Base-by-base conservation (phyloP, 2,888 invertebrate species). In the Scaptomyza caliginosa region DNA sequence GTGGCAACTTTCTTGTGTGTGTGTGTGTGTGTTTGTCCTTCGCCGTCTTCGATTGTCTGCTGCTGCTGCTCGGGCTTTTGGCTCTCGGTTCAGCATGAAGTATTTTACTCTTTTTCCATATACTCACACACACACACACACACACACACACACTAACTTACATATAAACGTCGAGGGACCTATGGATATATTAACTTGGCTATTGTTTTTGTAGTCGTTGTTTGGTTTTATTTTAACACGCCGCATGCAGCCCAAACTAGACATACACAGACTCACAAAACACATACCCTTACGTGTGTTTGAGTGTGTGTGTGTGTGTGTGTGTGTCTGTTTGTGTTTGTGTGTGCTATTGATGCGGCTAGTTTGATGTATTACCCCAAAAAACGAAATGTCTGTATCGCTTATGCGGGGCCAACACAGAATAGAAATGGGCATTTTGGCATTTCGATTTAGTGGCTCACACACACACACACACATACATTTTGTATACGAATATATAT, bases 291-390 rank as follows among this genome's bases (percentile, higher is more conserved):
- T 50, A 16, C 48, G 5, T 56, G 36, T 48, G 49, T 57, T 28
- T 45, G 23, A 49, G 45, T 70, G 62, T 70, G 54, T 59, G 43
- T 75, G 63, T 80, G 63, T 64, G 73, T 70, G 66, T 50, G 4
- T 55, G 42, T 45, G 51, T 62, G 36, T 48, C 24, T 57, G 45
- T 65, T 62, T 69, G 56, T 59, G 45, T 80, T 65, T 80, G 68
- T 68, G 78, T 71, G 69, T 79, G 77, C 86, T 86, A 83, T 86
- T 84, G 87, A 88, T 90, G 88, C 86, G 89, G 90, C 89, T 88
- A 90, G 89, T 90, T 88, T 87, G 90, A 90, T 89, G 88, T 88
- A 89, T 89, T 89, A 87, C 85, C 86, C 86, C 85, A 79, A 78
- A 80, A 79, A 79, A 78, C 82, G 82, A 86, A 88, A 81, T 85